Evolutionary conservation across 23 tunicate species (phyloP), one percentile per base, ranked within the genome.

Genomic region (Ciona savignyi): DNA sequence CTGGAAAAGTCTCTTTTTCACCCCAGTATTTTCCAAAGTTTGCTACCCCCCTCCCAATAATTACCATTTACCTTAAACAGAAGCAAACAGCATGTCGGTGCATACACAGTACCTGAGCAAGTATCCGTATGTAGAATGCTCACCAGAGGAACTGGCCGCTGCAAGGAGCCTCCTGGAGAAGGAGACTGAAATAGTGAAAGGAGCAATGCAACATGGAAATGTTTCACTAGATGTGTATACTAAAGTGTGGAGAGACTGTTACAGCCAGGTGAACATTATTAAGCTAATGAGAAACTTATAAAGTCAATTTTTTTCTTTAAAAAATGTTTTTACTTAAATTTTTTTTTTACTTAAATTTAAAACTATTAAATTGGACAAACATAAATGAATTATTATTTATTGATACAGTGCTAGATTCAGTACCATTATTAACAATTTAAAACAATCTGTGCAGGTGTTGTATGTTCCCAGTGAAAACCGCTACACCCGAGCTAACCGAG

Each of bases 241-340:
- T 25, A 84, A 94, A 83, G 95, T 94, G 34, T 87, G 99, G 95
- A 83, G 85, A 30, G 99, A 94, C 42, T 87, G 95, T 72, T 94
- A 80, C 76, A 94, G 85, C 68, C 95, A 94, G 76, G 95, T 87
- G 63, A 71, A 27, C 23, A 79, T 6, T 23, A 20, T 49, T n/a
- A n/a, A n/a, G n/a, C n/a, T n/a, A n/a, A n/a, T n/a, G n/a, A n/a
- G n/a, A n/a, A 11, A 20, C 20, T 49, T 49, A 11, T 49, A 60
- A 4, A 60, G 27, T 61, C 26, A 49, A 49, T 15, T 49, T 49
- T 11, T 20, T 49, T 49, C 61, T 49, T 49, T 11, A 49, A 49
- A 49, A 20, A 11, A 49, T 49, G 20, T 11, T 15, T 49, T 49
- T 49, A 11, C 20, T 49, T 49, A 20, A 20, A 15, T 20, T 49